Evolutionary conservation across 2,888 invertebrate species (phyloP).

Genomic region (Cheilosia grossa): DNA sequence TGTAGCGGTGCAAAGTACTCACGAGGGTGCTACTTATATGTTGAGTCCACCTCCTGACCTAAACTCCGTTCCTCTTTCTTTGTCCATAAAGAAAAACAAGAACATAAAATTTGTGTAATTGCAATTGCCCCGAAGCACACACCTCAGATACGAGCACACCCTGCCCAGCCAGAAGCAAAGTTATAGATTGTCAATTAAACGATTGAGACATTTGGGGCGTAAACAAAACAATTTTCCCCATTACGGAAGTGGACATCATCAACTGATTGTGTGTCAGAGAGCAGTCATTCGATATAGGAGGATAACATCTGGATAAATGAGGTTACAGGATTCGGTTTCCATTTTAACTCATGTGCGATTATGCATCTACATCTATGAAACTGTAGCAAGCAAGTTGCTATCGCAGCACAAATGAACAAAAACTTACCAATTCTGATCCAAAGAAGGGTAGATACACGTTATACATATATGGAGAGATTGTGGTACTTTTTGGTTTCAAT

Average conservation of each 20-base stretch:
- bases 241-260: slow-evolving; percentile 14
- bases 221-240: slow-evolving; percentile 65
- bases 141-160: neutral
- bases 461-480: neutral
- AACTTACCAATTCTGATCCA: too few species aligned
- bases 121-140: neutral
- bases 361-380: neutral
- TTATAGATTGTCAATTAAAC: slow-evolving; percentile 63
- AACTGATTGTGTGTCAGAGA: slow-evolving; percentile 1
- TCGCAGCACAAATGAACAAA: too few species aligned
- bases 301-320: slow-evolving; percentile 7
- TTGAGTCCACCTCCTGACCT: slow-evolving; percentile 14
- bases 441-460: too few species aligned
- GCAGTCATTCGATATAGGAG: neutral
- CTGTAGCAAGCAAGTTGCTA: too few species aligned
- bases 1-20: slow-evolving; percentile 21
- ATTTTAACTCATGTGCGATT: too few species aligned
- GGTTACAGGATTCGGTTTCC: neutral
- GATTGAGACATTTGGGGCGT: slow-evolving; percentile 42
- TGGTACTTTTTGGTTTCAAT: neutral
- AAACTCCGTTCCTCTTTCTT: neutral
- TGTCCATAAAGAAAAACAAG: neutral
- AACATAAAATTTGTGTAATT: slow-evolving; percentile 1
- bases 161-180: slow-evolving; percentile 39
- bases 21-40: slow-evolving; percentile 38